These are phyloP conservation scores for Oreonectes daqikongensis DNA, from an alignment of 2,797 vertebrate species.

Conservation along the genomic window DNA sequence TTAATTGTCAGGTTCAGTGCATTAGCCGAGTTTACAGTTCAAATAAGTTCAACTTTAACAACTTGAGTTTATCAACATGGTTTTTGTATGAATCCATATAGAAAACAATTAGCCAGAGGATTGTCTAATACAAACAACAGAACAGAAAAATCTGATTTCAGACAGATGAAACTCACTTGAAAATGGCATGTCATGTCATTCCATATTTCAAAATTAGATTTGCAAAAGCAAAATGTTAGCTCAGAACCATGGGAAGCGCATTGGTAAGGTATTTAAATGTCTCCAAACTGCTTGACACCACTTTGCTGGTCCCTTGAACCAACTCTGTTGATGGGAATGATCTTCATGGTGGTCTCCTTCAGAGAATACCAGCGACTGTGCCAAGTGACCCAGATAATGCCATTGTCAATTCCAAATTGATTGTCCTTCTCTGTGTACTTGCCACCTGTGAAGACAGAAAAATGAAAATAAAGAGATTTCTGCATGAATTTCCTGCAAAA, in stretches of 20 bases:
- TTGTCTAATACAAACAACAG: not conserved
- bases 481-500: not conserved
- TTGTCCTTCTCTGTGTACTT: slow-evolving; percentile 80
- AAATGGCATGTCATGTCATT: not conserved
- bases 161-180: not conserved
- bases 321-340: slow-evolving; percentile 85
- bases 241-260: not conserved
- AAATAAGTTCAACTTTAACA: not conserved
- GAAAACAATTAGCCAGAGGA: not conserved
- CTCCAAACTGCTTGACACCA: slow-evolving; percentile 73
- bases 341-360: slow-evolving; percentile 93
- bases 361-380: slow-evolving; percentile 91
- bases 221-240: not conserved
- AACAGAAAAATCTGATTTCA: not conserved
- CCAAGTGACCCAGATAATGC: slow-evolving; percentile 94
- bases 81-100: not conserved
- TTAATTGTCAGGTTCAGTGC: not conserved
- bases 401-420: slow-evolving; percentile 83
- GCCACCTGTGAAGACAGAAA: slow-evolving; percentile 78
- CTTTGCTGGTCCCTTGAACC: slow-evolving; percentile 75
- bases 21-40: not conserved
- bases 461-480: too few relatives aligned
- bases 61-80: not conserved
- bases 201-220: not conserved
- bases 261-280: slow-evolving; percentile 31